phyloP scores from a whole-genome alignment of 2,888 invertebrate species.

The Mimas tiliae region DNA sequence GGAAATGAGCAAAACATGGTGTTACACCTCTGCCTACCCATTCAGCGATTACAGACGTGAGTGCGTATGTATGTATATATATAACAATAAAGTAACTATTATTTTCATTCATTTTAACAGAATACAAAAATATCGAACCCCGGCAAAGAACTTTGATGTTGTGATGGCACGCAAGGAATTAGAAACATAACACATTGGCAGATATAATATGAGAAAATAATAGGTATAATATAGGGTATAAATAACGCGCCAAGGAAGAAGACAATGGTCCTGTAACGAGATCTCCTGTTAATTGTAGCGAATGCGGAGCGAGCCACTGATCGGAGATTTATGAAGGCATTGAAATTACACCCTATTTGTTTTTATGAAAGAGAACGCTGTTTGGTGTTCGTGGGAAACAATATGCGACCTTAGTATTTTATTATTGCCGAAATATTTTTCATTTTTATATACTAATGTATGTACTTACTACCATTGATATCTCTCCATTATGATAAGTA shows the following conservation, averaged over 20 bases:
- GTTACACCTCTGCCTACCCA: no score
- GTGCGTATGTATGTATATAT: no score
- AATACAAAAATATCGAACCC: no score
- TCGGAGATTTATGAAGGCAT: conserved; percentile 75
- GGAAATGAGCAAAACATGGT: no score
- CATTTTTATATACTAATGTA: not conserved
- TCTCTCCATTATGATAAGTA: no score
- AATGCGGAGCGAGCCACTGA: conserved; percentile 65
- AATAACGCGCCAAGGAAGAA: conserved; percentile 73
- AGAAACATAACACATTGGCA: conserved; percentile 60
- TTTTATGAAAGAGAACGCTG: conserved; percentile 38
- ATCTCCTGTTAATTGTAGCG: conserved; percentile 78
- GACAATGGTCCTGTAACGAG: conserved; percentile 80
- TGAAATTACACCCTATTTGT: conserved; percentile 73
- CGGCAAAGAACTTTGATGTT: not conserved
- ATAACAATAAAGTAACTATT: not conserved
- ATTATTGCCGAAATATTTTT: conserved; percentile 15
- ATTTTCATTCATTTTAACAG: no score
- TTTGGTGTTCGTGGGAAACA: conserved; percentile 44
- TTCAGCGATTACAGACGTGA: no score
- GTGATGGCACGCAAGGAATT: conserved; percentile 69
- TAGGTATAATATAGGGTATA: conserved; percentile 79
- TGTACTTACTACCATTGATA: no score
- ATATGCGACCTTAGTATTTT: conserved; percentile 26
- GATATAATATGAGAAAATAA: conserved; percentile 72